Conservation (phyloP, 1,140 invertebrate species). For the Eulimnadia texana region DNA sequence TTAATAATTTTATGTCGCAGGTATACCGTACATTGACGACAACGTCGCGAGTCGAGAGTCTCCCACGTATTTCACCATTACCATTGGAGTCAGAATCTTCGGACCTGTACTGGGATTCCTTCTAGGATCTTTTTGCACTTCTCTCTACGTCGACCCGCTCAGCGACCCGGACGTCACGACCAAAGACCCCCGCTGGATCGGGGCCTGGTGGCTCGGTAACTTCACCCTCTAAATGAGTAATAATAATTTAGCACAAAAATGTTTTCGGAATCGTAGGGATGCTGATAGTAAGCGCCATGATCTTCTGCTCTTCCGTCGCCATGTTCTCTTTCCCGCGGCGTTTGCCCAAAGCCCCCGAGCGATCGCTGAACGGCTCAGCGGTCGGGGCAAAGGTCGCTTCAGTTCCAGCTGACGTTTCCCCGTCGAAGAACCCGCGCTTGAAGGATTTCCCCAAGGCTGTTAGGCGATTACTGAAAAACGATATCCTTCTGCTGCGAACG, state of each 20-base stretch:
- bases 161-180: conserved; percentile 57
- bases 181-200: conserved; percentile 76
- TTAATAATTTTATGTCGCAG: conserved; percentile 54
- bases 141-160: conserved; percentile 66
- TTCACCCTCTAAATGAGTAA: conserved; percentile 15
- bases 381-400: background rate
- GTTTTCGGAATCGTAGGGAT: too few relatives aligned
- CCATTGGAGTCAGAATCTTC: conserved; percentile 77
- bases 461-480: conserved; percentile 67
- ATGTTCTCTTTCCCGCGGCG: conserved; percentile 79
- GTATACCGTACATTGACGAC: conserved; percentile 83
- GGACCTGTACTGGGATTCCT: conserved; percentile 81
- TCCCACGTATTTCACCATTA: conserved; percentile 86
- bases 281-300: conserved; percentile 59
- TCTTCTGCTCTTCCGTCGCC: conserved; percentile 59
- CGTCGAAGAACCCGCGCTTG: conserved; percentile 11
- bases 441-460: conserved; percentile 72
- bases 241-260: background rate
- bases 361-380: background rate
- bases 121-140: conserved; percentile 75
- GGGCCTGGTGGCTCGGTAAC: conserved; percentile 80
- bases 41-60: conserved; percentile 82
- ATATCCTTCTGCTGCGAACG: conserved; percentile 77
- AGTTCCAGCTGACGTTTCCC: too few relatives aligned
- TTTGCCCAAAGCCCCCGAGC: conserved; percentile 29